Evolutionary conservation across 2,797 vertebrate species (phyloP), one percentile per base, ranked within the genome.

Genomic region (Sebastes itinus): DNA sequence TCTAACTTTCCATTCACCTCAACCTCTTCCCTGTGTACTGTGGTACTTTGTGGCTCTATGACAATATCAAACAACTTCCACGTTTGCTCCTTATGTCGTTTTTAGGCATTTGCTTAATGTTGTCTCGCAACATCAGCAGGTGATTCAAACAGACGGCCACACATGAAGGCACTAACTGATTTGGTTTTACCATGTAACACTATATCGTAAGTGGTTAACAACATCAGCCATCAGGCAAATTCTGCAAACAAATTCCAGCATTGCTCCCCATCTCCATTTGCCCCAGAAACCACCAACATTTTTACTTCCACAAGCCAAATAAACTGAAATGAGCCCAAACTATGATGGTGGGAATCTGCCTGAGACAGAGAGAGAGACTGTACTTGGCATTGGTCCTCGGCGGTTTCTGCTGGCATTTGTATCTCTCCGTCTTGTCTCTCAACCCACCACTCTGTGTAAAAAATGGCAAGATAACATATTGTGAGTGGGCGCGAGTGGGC

Each of bases 401-500:
- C 33, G 12, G 63, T 22, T 72, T 82, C 56, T 75, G 76, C 25
- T 78, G 61, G 71, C 70, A 4, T 68, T 68, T 65, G 59, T 49
- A 30, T 74, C 56, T 58, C 56, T 2, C 3, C 13, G 7, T 72
- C 62, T 78, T 11, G 32, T 75, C n/a, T 55, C 63, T 18, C 68
- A 3, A 11, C 32, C 10, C 59, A 7, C 8, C 25, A 5, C 67
- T 46, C 54, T 18, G 67, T 73, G 42, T 46, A 46, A 62, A 75
- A 85, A 65, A 74, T 42, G 49, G 30, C 73, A 55, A 3, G 2
- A 38, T 35, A 80, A 52, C 80, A 86, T 87, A 88, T 82, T 88
- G 87, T 12, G 76, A 77, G 90, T 88, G 87, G 88, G 88, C 1
- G 59, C 46, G 27, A 79, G 80, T 77, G 70, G 81, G 83, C 85